Base-by-base conservation (phyloP, 2,888 invertebrate species). In the Andrena chrysosceles region DNA sequence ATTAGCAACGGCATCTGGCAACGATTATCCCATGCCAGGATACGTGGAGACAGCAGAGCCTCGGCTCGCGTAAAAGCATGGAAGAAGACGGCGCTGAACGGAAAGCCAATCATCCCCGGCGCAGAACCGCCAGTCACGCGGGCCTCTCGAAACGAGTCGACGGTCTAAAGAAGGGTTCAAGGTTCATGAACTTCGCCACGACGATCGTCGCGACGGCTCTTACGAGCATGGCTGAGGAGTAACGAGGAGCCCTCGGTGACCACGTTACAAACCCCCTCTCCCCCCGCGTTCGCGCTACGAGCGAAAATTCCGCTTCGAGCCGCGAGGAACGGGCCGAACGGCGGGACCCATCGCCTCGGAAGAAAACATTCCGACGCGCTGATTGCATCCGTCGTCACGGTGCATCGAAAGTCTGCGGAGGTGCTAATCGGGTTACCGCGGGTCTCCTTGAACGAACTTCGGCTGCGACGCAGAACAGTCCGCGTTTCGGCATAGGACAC, bases 111-210 rank as follows among this genome's bases (percentile, higher is more conserved):
- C 79, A 85, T 81, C 81, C 69, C 59, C 35, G 59, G 59, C 81
- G 72, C 73, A 77, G 82, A 87, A 23, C 85, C 85, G 85, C 76
- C 84, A 84, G 85, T 87, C 87, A 85, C 87, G 89, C 84, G 86
- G 84, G 75, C 87, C 88, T 88, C 90, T 88, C 89, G 88, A 89
- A 91, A 90, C 88, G 89, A 90, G 87, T 90, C 87, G 89, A 84
- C 85, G 85, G 84, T 76, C 79, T 72, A 91, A 91, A 82, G 90
- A 83, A 86, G 90, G 91, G 92, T 92, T 92, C 92, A 92, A 92
- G 92, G 92, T 92, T 92, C 92, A 88, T 89, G 92, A 92, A 92
- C 92, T 92, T 92, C 42, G 92, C 90, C 90, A 91, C 91, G 91
- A 89, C 92, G 90, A 87, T 85, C 87, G 90, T 90, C 90, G 88